Evolutionary conservation across 2,888 invertebrate genomes (phyloP).

Genomic region (Ametastegia equiseti): DNA sequence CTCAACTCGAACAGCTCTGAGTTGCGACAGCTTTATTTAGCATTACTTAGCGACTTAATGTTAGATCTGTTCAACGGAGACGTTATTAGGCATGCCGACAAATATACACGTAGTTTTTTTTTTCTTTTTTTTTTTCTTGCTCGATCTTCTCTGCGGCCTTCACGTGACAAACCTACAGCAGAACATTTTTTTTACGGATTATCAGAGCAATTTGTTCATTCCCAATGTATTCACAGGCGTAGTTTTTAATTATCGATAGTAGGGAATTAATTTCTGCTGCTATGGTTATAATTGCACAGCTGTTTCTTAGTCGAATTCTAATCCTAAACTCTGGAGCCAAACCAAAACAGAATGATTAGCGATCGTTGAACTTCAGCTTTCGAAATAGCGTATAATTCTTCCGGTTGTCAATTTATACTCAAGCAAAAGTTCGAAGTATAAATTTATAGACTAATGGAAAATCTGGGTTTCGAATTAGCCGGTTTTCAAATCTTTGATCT

Average conservation of each 20-base stretch:
- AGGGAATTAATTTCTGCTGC: too few relatives aligned
- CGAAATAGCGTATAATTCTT: background rate
- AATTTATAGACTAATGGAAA: too few relatives aligned
- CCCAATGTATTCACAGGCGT: background rate
- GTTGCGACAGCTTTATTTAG: constrained; percentile 15
- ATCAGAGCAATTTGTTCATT: background rate
- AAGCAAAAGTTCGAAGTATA: too few relatives aligned
- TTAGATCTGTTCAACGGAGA: constrained; percentile 18
- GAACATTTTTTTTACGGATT: background rate
- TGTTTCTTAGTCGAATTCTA: background rate
- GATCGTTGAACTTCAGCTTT: background rate
- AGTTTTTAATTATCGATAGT: too few relatives aligned
- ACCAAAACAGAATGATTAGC: background rate
- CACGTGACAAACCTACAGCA: background rate
- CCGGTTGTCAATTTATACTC: too few relatives aligned
- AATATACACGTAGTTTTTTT: too few relatives aligned
- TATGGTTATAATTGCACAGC: background rate
- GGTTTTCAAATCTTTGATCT: too few relatives aligned
- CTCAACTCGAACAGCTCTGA: background rate
- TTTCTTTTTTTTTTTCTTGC: too few relatives aligned
- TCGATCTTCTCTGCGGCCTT: background rate
- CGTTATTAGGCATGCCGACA: background rate
- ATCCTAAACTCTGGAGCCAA: background rate
- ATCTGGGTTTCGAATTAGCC: too few relatives aligned
- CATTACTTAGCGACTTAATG: constrained; percentile 31